A percentile compares a stretch with the other conserved stretches of the same genome.
Evolutionary conservation across 1,140 invertebrate species (phyloP).

Genomic region (Polypedilum pembai): DNA sequence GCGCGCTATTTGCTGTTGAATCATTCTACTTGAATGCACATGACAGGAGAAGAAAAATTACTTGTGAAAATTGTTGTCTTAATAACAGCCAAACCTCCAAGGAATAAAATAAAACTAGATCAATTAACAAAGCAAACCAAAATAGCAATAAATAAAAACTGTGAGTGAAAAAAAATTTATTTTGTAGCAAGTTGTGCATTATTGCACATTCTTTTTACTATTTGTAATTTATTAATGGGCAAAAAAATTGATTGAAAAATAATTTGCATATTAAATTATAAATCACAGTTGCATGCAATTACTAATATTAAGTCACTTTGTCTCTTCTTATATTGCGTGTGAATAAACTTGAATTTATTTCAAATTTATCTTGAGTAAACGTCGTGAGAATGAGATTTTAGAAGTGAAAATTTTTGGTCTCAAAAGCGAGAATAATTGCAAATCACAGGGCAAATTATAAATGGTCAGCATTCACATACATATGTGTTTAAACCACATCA

Average conservation of each 20-base stretch:
- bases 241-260: neutral
- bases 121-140: neutral
- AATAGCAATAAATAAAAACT: neutral
- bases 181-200: neutral
- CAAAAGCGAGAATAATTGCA: conserved; percentile 1
- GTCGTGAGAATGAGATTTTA: neutral
- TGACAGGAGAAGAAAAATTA: neutral
- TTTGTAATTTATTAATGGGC: conserved; percentile 24
- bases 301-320: too few relatives aligned
- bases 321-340: neutral
- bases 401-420: neutral
- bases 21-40: neutral
- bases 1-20: too few relatives aligned
- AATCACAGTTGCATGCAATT: neutral
- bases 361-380: neutral
- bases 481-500: neutral
- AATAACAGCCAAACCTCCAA: neutral
- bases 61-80: conserved; percentile 12
- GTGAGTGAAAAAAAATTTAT: conserved; percentile 9
- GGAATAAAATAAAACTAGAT: neutral
- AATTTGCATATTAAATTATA: conserved; percentile 27
- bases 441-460: neutral
- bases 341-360: neutral
- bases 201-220: neutral
- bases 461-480: neutral